Evolutionary conservation across 64 coral and sea anemone genomes (phyloP), one percentile per base, ranked within the genome.

Genomic region (Stichodactyla mertensii): DNA sequence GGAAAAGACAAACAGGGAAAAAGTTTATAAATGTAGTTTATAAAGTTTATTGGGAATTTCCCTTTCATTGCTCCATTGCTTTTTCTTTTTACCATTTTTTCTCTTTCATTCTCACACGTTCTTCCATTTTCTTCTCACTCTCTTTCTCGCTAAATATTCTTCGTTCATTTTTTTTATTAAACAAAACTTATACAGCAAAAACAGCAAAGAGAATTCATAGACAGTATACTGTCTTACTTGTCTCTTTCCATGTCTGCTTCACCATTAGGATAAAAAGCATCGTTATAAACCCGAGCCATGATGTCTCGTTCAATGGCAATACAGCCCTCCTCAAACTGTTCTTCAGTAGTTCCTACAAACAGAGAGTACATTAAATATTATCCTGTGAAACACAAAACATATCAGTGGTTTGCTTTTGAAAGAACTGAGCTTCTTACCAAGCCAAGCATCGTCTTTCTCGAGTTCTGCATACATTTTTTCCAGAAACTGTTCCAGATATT

Each of bases 181-280:
- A 45, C 36, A 45, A 78, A 18, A 55, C 26, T 57, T 3, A 36
- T 20, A 52, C 10, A 81, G 4, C 12, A 88, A 4, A 45, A 45
- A 45, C 36, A 45, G 36, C 36, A 45, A 45, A 45, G 36, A 1
- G 36, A 45, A 4, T 45, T 45, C 36, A 45, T 45, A 45, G 1
- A 45, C 3, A 45, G 36, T 4, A 45, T 45, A 4, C 36, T 1
- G 36, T 45, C 86, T 89, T 74, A 98, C 96, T 84, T 92, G 67
- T 98, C 96, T 52, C 77, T 89, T 61, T 90, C 85, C 16, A 90
- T 84, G 84, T 98, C 96, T 22, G 92, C 66, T 20, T 88, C 85
- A 24, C 96, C 96, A 89, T 90, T 89, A 13, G 96, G 92, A 71
- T 98, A 98, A 61, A 98, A 92, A 15, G 96, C 96, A 57, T 52